phyloP scores from a whole-genome alignment of 2,797 vertebrate genomes.

The Myotis daubentonii region DNA sequence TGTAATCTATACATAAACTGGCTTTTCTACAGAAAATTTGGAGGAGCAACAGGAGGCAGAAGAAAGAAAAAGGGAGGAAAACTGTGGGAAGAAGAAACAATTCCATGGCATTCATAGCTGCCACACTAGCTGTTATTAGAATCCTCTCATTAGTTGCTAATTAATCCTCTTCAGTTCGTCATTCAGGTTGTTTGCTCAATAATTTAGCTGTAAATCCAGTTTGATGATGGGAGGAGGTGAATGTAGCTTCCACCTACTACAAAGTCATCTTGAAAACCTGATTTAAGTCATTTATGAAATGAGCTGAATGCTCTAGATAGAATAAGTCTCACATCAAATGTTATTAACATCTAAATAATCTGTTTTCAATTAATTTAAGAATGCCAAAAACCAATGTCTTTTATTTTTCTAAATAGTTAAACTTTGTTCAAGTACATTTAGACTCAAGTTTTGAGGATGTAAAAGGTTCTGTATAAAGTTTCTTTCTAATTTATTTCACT shows the following conservation, averaged over 20 bases:
- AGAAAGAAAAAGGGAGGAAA: not conserved
- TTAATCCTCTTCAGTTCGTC: not conserved
- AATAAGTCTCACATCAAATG: slow-evolving; percentile 32
- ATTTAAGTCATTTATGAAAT: slow-evolving; percentile 44
- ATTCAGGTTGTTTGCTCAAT: not conserved
- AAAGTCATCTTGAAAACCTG: not conserved
- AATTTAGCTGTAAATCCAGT: not conserved
- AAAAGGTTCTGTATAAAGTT: slow-evolving; percentile 43
- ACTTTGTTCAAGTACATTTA: slow-evolving; percentile 48
- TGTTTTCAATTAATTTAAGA: slow-evolving; percentile 53
- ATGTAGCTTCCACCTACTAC: not conserved
- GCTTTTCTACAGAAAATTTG: not conserved
- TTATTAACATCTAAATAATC: slow-evolving; percentile 45
- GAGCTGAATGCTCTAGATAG: slow-evolving; percentile 3
- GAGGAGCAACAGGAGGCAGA: not conserved
- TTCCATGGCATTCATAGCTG: not conserved
- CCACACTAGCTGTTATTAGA: not conserved
- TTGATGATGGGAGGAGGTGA: not conserved
- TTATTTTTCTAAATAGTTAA: slow-evolving; percentile 54
- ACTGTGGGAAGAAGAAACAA: not conserved
- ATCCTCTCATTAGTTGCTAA: not conserved
- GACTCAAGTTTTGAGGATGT: slow-evolving; percentile 45
- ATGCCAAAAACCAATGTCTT: slow-evolving; percentile 21
- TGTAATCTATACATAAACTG: not conserved
- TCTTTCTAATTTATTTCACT: slow-evolving; percentile 63